Conservation (phyloP, 2,113 vertebrate genomes). For the Lota lota region DNA sequence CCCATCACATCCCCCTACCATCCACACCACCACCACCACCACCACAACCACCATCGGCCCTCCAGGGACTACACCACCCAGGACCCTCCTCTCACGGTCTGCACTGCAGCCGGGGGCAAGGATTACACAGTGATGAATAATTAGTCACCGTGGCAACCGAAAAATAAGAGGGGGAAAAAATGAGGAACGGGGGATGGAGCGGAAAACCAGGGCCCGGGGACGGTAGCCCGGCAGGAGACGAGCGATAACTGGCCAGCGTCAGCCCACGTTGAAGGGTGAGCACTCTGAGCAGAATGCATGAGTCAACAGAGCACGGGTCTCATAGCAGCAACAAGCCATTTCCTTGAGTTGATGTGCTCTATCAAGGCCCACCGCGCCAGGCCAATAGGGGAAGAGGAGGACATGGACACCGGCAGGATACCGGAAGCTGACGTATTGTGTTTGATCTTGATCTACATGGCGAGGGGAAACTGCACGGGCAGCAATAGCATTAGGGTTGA, state of each 20-base stretch:
- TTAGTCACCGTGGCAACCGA: conserved; percentile 35
- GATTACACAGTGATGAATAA: conserved; percentile 55
- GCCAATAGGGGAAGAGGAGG: too few species aligned
- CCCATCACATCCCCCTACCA: too few species aligned
- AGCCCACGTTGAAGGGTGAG: conserved; percentile 14
- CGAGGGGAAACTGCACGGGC: too few species aligned
- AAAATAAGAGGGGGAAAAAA: conserved; percentile 13
- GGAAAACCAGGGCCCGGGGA: conserved; percentile 18
- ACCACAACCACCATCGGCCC: conserved; percentile 19
- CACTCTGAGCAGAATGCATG: conserved; percentile 36
- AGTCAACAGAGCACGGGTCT: conserved; percentile 24
- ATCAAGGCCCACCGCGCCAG: background rate
- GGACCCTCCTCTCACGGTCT: conserved; percentile 30
- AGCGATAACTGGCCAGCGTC: conserved; percentile 32
- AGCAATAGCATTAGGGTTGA: background rate
- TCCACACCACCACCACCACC: conserved; percentile 33
- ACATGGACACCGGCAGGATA: too few species aligned
- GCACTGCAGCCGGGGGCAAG: conserved; percentile 31
- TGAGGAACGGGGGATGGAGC: background rate
- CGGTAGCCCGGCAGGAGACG: background rate
- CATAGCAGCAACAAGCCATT: conserved; percentile 42
- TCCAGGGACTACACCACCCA: conserved; percentile 17
- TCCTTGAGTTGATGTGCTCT: conserved; percentile 22
- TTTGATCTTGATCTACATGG: too few species aligned
- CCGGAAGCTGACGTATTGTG: too few species aligned